Conservation (phyloP, 1,140 invertebrate species). For the Cotesia typhae region DNA sequence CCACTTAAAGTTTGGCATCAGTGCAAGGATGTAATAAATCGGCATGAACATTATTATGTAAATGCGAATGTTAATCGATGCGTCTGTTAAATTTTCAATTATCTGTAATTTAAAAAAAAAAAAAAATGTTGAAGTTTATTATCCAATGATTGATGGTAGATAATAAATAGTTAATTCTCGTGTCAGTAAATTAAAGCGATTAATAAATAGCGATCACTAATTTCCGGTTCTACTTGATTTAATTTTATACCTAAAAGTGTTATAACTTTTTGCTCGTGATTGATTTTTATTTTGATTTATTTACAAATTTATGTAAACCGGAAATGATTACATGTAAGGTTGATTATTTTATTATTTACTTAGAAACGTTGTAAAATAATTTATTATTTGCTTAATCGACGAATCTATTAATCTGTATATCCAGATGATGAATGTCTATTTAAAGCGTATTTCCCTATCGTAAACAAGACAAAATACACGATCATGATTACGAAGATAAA, state of each 20-base stretch:
- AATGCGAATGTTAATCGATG: conserved; percentile 38
- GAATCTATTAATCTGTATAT: not conserved
- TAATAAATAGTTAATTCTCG: too few species aligned
- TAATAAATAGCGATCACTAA: not conserved
- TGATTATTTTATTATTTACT: not conserved
- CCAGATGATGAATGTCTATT: too few species aligned
- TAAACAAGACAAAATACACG: conserved; percentile 4
- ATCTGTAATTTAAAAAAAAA: conserved; percentile 43
- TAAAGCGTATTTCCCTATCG: too few species aligned
- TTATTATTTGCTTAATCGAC: not conserved
- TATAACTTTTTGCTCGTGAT: too few species aligned
- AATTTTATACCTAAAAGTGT: too few species aligned
- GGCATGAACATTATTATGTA: conserved; percentile 57
- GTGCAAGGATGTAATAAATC: conserved; percentile 56
- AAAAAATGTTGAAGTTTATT: not conserved
- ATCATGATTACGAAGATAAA: conserved; percentile 18
- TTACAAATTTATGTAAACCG: not conserved
- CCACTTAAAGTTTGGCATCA: conserved; percentile 68
- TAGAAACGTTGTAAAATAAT: not conserved
- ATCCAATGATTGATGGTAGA: not conserved
- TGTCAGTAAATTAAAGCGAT: not conserved
- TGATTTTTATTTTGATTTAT: not conserved
- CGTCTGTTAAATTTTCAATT: conserved; percentile 43
- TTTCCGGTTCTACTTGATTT: conserved; percentile 8
- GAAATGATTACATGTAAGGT: not conserved